Evolutionary conservation across 2,113 vertebrate species (phyloP), one percentile per base, ranked within the genome.

Genomic region (Python bivittatus): DNA sequence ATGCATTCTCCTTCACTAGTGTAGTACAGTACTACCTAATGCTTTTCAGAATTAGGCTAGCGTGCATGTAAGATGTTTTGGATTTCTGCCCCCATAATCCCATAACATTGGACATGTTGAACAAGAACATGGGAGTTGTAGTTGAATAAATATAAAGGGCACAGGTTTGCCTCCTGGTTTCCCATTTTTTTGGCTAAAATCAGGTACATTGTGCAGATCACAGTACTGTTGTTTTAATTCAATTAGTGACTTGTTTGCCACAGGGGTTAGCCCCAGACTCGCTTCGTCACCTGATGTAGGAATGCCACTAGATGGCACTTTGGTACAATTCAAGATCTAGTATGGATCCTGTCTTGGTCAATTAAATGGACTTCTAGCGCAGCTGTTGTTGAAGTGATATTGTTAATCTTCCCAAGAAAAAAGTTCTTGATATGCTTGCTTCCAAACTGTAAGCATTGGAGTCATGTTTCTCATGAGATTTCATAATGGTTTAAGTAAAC

Each of bases 221-320:
- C 52, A 44, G 15, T 57, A 17, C 38, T 58, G 22, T 58, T 91
- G 10, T 23, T 86, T 53, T 58, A 15, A 64, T 52, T 61, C 58
- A 38, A 22, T 29, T 61, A n/a, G 56, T 22, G 29, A 11, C 44
- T 23, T 58, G 6, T 17, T 54, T 90, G 89, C 52, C 48, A 79
- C n/a, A 83, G 13, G 68, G 29, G 9, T 27, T 53, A 61, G 48
- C 6, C 15, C n/a, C 3, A 90, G 29, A 25, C 13, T 57, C 54
- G 44, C 79, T 15, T 72, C 48, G 57, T 68, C 52, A 42, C 10
- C 25, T 38, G 20, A 72, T 38, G 9, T 44, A 72, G 42, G n/a
- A 33, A 13, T 53, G 44, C 88, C 93, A 87, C 88, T 88, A 61
- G 93, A 27, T 88, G 93, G 93, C 91, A 86, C 84, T 29, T 42